Evolutionary conservation across 2,113 vertebrate species (phyloP).

Genomic region (Terrapene triunguis): DNA sequence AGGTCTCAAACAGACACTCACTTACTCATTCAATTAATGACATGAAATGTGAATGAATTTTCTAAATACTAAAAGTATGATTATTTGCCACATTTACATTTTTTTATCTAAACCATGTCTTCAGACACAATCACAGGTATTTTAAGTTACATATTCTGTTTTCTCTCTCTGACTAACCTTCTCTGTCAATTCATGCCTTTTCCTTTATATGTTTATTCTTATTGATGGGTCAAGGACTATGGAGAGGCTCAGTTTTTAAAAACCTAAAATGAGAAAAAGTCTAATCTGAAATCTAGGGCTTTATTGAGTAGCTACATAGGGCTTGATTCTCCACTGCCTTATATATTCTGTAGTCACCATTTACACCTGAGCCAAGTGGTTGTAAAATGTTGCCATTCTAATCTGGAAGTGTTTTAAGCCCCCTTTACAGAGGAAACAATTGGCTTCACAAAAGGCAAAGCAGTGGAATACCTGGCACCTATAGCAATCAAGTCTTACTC

Average conservation of each 20-base stretch:
- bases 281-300: not conserved
- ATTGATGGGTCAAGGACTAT: not conserved
- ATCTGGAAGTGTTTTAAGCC: not conserved
- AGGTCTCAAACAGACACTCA: not conserved
- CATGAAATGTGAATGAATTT: not conserved
- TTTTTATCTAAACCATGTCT: fast-evolving
- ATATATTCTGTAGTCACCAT: not conserved
- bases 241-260: not conserved
- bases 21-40: not conserved
- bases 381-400: not conserved
- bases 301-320: not conserved
- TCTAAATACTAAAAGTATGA: not conserved
- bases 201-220: not conserved
- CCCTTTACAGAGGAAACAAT: not conserved
- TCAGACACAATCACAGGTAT: not conserved
- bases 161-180: fast-evolving
- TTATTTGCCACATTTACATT: not conserved
- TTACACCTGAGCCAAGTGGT: not conserved
- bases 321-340: not conserved
- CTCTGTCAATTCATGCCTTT: not conserved
- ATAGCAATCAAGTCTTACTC: not conserved
- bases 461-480: not conserved
- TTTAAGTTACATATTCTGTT: not conserved
- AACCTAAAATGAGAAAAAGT: not conserved
- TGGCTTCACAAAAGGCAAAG: fast-evolving